phyloP scores from a whole-genome alignment of 2,797 vertebrate species.

The Meriones psammophilus region DNA sequence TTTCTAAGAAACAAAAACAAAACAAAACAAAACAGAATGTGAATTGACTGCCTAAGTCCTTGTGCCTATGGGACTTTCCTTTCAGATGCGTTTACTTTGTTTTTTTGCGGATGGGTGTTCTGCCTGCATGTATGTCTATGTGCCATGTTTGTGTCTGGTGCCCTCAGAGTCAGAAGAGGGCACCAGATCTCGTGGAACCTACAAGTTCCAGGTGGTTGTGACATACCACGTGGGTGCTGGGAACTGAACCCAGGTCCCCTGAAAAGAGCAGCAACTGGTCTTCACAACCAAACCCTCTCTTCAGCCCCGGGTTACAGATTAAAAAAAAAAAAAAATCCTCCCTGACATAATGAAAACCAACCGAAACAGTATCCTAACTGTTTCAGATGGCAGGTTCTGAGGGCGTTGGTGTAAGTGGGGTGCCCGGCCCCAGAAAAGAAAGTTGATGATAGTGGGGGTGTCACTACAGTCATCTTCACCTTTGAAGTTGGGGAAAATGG shows the following conservation, averaged over 20 bases:
- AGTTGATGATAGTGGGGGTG: not conserved
- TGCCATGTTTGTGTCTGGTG: not conserved
- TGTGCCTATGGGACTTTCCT: not conserved
- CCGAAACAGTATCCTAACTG: not conserved
- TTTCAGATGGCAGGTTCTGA: not conserved
- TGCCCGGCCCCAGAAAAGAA: not conserved
- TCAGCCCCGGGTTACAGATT: not conserved
- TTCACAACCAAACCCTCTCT: not conserved
- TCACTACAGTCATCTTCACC: not conserved
- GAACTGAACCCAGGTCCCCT: not conserved
- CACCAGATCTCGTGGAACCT: not conserved
- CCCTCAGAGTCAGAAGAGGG: not conserved
- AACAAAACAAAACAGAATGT: not conserved
- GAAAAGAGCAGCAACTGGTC: not conserved
- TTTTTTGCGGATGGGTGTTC: not conserved
- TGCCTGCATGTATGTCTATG: too few species aligned
- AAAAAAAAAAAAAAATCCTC: too few species aligned
- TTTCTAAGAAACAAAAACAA: too few species aligned
- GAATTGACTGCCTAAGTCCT: not conserved
- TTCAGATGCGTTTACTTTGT: not conserved
- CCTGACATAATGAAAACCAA: not conserved
- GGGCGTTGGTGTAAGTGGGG: not conserved
- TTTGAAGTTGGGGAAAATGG: not conserved
- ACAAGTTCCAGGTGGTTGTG: not conserved
- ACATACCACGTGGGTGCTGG: not conserved